Conservation (phyloP, 2,797 vertebrate species). For the Alosa sapidissima region DNA sequence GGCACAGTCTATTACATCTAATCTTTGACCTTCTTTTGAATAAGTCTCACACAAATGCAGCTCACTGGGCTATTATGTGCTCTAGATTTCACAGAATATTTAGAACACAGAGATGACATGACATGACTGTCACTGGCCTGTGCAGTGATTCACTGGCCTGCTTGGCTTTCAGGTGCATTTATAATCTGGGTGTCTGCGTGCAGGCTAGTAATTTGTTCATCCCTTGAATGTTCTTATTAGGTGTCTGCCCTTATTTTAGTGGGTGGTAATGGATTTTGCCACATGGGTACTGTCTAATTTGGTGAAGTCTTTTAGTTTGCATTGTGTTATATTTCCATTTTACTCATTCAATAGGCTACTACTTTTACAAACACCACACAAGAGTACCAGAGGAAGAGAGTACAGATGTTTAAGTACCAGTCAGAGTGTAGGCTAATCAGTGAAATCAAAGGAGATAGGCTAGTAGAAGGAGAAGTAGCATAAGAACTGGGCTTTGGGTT, state of each 20-base stretch:
- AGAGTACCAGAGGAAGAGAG: too few relatives aligned
- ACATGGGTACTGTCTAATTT: not conserved
- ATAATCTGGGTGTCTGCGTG: too few relatives aligned
- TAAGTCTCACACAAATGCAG: not conserved
- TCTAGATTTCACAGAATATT: not conserved
- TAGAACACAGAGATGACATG: not conserved
- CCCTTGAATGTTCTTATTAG: not conserved
- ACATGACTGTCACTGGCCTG: not conserved
- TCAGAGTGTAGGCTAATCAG: too few relatives aligned
- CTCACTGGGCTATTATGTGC: not conserved
- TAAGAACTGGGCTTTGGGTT: too few relatives aligned
- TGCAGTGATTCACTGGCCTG: too few relatives aligned
- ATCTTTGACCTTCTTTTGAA: not conserved
- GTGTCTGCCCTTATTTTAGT: not conserved
- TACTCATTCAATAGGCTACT: too few relatives aligned
- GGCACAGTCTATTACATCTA: not conserved
- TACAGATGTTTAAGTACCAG: too few relatives aligned
- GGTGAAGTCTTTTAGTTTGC: not conserved
- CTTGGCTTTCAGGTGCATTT: too few relatives aligned
- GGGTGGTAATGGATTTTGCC: not conserved
- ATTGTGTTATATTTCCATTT: not conserved
- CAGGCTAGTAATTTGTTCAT: too few relatives aligned
- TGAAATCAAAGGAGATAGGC: too few relatives aligned
- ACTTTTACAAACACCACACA: too few relatives aligned
- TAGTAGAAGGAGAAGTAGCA: too few relatives aligned